phyloP scores from a whole-genome alignment of 2,888 invertebrate genomes.

The Argynnis bischoffii region DNA sequence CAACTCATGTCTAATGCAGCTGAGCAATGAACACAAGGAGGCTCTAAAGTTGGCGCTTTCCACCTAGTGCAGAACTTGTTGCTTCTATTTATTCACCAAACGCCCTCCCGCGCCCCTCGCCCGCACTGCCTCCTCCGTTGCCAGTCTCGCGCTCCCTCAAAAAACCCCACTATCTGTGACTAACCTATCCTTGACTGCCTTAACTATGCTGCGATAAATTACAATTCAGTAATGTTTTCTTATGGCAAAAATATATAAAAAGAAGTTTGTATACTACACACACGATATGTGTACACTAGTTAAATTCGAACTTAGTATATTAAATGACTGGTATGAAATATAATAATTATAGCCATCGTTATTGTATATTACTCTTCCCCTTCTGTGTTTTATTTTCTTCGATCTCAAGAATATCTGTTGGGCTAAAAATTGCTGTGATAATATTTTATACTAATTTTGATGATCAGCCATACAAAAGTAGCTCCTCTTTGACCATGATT shows the following conservation, averaged over 20 bases:
- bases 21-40: conserved; percentile 91
- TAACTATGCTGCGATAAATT: conserved; percentile 16
- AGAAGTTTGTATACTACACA: conserved; percentile 13
- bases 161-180: conserved; percentile 28
- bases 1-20: conserved; percentile 88
- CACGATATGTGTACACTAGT: conserved; percentile 23
- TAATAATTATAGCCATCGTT: conserved; percentile 30
- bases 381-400: conserved; percentile 50
- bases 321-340: conserved; percentile 34
- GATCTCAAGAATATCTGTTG: conserved; percentile 60
- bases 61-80: conserved; percentile 53
- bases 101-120: conserved; percentile 46
- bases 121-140: conserved; percentile 46
- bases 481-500: conserved; percentile 57
- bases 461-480: conserved; percentile 58
- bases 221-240: conserved; percentile 23
- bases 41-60: conserved; percentile 89
- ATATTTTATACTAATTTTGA: conserved; percentile 75
- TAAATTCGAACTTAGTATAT: conserved; percentile 31
- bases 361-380: conserved; percentile 39
- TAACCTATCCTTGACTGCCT: conserved; percentile 27
- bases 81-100: conserved; percentile 48
- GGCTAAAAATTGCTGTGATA: conserved; percentile 79
- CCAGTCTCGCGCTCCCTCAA: conserved; percentile 43
- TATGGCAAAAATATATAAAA: conserved; percentile 23